These are phyloP conservation scores for Machimus atricapillus DNA, from an alignment of 2,888 invertebrate species.

Conservation along the genomic window DNA sequence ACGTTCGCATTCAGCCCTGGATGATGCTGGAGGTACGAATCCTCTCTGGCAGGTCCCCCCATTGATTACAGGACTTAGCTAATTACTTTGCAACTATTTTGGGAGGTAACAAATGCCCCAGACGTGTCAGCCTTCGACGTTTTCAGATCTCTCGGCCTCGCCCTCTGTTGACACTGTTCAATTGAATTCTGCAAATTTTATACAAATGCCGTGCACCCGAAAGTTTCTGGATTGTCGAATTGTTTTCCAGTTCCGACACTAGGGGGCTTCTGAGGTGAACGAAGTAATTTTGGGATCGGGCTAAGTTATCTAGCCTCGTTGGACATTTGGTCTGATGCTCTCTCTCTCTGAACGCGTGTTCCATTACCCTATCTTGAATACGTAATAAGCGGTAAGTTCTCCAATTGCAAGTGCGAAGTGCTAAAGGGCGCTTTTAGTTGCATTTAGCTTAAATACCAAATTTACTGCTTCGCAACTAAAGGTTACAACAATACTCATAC, in stretches of 20 bases:
- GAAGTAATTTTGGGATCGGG: background rate
- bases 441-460: no score
- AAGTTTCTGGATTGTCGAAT: background rate
- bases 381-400: background rate
- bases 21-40: background rate
- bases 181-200: conserved; percentile 22
- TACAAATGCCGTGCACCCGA: background rate
- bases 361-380: background rate
- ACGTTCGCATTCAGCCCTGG: background rate
- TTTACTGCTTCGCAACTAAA: no score
- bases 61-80: conserved; percentile 17
- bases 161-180: conserved; percentile 13
- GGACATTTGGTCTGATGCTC: background rate
- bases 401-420: background rate
- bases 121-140: background rate
- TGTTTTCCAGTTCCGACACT: background rate
- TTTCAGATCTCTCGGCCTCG: background rate
- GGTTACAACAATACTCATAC: no score
- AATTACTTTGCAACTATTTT: conserved; percentile 25
- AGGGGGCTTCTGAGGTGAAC: background rate
- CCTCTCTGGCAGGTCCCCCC: background rate
- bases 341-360: background rate
- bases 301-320: background rate
- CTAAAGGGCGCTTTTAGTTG: background rate
- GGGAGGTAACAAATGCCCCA: background rate